Percentiles rank a stretch among this genome's conserved stretches.
These are phyloP conservation scores for Trachythela sp. DNA, from an alignment of 64 coral and sea anemone genomes.

Conservation along the genomic window DNA sequence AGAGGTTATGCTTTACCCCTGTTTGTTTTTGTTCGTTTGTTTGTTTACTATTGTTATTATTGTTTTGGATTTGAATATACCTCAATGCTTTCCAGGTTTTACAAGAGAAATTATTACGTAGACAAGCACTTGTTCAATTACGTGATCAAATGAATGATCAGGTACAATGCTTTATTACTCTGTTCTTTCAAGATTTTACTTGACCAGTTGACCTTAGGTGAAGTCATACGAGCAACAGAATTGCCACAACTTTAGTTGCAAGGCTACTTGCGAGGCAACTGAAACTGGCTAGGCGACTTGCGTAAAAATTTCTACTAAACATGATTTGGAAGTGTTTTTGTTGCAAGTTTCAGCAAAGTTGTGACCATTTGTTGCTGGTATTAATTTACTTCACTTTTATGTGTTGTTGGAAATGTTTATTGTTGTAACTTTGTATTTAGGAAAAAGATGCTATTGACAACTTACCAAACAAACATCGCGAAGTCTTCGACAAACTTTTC, in stretches of 20 bases:
- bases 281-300: too few species aligned
- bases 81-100: neutral
- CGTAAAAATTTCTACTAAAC: too few species aligned
- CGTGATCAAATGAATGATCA: slow-evolving; percentile 11
- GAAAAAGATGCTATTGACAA: neutral
- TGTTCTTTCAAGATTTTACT: too few species aligned
- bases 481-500: neutral
- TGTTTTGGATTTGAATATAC: neutral
- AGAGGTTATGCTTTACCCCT: too few species aligned
- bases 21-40: too few species aligned
- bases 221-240: too few species aligned
- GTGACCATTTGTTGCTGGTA: too few species aligned
- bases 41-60: neutral
- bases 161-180: neutral
- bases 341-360: too few species aligned
- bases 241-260: too few species aligned
- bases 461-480: neutral
- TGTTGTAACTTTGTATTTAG: neutral
- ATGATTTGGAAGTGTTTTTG: too few species aligned
- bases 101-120: neutral
- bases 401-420: neutral
- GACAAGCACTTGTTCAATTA: neutral
- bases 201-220: too few species aligned
- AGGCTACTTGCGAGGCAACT: too few species aligned
- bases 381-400: neutral